These are phyloP conservation scores for Eciton burchellii DNA, from an alignment of 1,140 invertebrate genomes.

Conservation along the genomic window DNA sequence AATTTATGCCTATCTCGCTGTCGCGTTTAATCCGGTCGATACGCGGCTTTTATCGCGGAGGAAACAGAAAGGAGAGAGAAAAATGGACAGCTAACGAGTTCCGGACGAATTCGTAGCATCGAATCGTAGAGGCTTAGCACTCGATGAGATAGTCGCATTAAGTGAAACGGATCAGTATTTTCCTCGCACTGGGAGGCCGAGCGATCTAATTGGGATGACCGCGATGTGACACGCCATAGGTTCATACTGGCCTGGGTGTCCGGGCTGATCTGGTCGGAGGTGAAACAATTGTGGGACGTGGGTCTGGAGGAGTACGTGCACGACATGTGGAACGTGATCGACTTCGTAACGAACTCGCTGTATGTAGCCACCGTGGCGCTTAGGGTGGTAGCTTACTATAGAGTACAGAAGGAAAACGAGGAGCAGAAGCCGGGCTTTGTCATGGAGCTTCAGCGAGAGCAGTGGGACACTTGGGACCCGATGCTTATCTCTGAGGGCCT, in stretches of 20 bases:
- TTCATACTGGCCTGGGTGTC: slow-evolving; percentile 83
- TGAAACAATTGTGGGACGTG: slow-evolving; percentile 99
- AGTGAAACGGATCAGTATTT: background rate
- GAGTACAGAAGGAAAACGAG: slow-evolving; percentile 88
- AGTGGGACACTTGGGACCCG: slow-evolving; percentile 98
- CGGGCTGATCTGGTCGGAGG: slow-evolving; percentile 99
- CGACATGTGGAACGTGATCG: slow-evolving; percentile 99
- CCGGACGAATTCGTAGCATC: background rate
- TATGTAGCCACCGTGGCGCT: slow-evolving; percentile 98
- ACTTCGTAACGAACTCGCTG: slow-evolving; percentile 98
- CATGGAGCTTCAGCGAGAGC: slow-evolving; percentile 89
- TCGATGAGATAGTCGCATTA: background rate
- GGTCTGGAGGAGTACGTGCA: slow-evolving; percentile 97
- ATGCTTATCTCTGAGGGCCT: slow-evolving; percentile 98
- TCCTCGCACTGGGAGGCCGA: background rate
- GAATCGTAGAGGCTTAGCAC: background rate
- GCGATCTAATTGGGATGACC: background rate
- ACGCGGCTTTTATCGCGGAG: background rate
- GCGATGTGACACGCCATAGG: slow-evolving; percentile 63
- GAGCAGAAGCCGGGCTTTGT: slow-evolving; percentile 83
- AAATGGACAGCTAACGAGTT: background rate
- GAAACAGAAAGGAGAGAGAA: background rate
- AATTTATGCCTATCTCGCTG: slow-evolving; percentile 1
- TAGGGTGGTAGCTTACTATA: slow-evolving; percentile 94
- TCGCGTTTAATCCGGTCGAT: background rate